These are phyloP conservation scores for Tylochromis polylepis DNA, from an alignment of 2,113 vertebrate species.

Conservation along the genomic window DNA sequence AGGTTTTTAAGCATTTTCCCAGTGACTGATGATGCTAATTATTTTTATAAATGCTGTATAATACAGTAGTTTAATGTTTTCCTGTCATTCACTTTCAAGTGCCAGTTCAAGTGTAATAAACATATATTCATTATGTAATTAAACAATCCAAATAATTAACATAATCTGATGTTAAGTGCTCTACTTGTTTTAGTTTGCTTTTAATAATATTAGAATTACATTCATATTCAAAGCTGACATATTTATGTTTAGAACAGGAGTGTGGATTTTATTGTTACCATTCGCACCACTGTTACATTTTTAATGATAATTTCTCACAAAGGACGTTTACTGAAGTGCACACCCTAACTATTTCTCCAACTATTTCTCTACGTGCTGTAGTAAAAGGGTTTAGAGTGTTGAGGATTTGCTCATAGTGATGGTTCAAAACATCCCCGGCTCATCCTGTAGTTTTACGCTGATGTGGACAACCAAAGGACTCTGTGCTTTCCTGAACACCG, in stretches of 20 bases:
- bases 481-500: conserved; percentile 53
- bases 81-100: conserved; percentile 7
- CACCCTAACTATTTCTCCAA: conserved; percentile 6
- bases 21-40: conserved; percentile 10
- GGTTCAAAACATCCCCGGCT: conserved; percentile 30
- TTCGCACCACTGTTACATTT: neutral
- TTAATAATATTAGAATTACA: neutral
- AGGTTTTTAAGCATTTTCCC: neutral
- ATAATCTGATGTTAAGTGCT: neutral
- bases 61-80: neutral
- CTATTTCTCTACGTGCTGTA: too few relatives aligned
- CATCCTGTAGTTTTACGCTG: conserved; percentile 27
- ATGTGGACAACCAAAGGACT: conserved; percentile 32
- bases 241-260: neutral
- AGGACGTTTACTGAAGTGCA: conserved; percentile 5
- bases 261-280: neutral
- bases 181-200: neutral
- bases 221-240: neutral
- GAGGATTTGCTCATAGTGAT: conserved; percentile 31
- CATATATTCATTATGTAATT: neutral
- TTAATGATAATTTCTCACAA: conserved; percentile 13
- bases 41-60: conserved; percentile 17
- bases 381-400: conserved; percentile 56
- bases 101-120: neutral
- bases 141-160: neutral